Evolutionary conservation across 1,140 invertebrate species (phyloP), one percentile per base, ranked within the genome.

Genomic region (Danaus plexippus): DNA sequence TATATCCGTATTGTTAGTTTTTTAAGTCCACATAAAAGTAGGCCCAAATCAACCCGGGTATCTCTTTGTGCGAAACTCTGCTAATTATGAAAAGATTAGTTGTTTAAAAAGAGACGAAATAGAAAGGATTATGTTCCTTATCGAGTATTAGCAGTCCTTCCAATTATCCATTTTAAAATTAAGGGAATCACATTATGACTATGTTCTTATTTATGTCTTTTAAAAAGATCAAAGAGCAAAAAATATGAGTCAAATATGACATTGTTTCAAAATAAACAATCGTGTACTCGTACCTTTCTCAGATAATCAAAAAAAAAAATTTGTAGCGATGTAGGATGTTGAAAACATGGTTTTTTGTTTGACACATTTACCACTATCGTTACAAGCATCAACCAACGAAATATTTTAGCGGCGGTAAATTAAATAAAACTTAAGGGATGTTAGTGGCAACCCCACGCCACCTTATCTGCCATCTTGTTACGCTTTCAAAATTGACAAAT

Each of bases 21-120:
- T 80, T 81, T 76, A 68, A 65, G 54, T 45, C 61, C 47, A 67
- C 63, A 52, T 69, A 63, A 71, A 80, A 78, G 64, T 53, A 50
- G 56, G 47, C 32, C 43, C 54, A 54, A 65, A 61, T 51, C 58
- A 44, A 64, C 59, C 53, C 56, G 51, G 48, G 50, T 60, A 54
- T 51, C 47, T 43, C 13, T 72, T 68, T 73, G 61, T 77, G 64
- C 61, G 64, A 69, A 66, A 62, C 51, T 44, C 58, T 49, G 44
- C 55, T 79, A 73, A 79, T 76, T 75, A 75, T 48, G 52, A 54
- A 62, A 44, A 69, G 68, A 75, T 79, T 60, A 60, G 41, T 22
- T 15, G 9, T 42, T 53, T 54, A 55, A 54, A 61, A 52, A 61
- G 52, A 46, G 55, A 53, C 54, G 13, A 48, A 13, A 47, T 11